These are phyloP conservation scores for Catocala sponsa DNA, from an alignment of 2,888 invertebrate species.

Conservation along the genomic window DNA sequence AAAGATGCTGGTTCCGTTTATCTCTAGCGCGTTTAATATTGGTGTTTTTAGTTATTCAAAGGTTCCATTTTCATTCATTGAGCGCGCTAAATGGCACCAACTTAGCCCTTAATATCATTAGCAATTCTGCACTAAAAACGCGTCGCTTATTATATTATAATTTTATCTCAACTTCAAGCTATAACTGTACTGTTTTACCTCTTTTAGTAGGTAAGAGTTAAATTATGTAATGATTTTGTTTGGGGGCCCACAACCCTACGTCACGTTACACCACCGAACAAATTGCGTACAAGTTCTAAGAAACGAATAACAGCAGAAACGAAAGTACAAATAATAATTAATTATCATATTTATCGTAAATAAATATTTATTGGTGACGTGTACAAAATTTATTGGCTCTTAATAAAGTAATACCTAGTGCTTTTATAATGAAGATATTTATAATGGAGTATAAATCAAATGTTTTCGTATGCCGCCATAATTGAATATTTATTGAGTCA, in stretches of 20 bases:
- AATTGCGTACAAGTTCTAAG: slow-evolving; percentile 80
- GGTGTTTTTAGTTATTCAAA: no score
- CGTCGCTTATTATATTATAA: no score
- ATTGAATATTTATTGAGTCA: slow-evolving; percentile 45
- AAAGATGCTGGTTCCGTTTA: no score
- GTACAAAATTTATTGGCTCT: slow-evolving; percentile 62
- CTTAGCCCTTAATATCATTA: no score
- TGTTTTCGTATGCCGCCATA: slow-evolving; percentile 35
- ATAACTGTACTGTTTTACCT: no score
- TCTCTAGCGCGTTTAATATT: no score
- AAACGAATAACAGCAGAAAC: slow-evolving; percentile 70
- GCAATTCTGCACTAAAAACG: no score
- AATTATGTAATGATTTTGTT: background rate
- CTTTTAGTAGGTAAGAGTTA: background rate
- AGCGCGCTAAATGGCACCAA: no score
- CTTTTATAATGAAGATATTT: slow-evolving; percentile 63
- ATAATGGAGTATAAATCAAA: slow-evolving; percentile 59
- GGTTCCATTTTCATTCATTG: no score
- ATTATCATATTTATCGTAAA: slow-evolving; percentile 70
- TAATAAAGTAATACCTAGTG: slow-evolving; percentile 50
- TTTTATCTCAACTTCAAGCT: no score
- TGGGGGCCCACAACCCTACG: slow-evolving; percentile 55
- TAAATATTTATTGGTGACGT: slow-evolving; percentile 75
- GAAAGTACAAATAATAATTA: slow-evolving; percentile 64
- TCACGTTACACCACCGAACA: slow-evolving; percentile 60